Percentiles rank a stretch among this genome's conserved stretches.
Evolutionary conservation across 2,113 vertebrate genomes (phyloP).

Genomic region (Falcunculus frontatus): DNA sequence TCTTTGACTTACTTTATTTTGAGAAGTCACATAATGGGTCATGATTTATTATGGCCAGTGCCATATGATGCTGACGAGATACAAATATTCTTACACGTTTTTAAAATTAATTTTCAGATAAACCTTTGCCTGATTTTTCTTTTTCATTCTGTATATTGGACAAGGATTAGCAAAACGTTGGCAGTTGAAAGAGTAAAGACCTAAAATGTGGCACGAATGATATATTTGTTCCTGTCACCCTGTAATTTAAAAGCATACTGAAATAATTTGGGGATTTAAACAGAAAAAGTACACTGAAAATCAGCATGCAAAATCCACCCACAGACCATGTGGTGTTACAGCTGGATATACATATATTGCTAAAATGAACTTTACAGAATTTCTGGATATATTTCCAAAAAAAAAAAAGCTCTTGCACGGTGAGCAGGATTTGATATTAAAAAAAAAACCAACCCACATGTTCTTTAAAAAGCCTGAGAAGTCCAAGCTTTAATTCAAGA

Average conservation of each 20-base stretch:
- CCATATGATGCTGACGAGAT: neutral
- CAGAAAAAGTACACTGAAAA: neutral
- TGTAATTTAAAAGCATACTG: neutral
- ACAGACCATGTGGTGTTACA: neutral
- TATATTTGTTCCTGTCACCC: neutral
- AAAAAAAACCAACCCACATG: neutral
- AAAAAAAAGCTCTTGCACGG: neutral
- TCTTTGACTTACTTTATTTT: neutral
- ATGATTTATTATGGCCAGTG: neutral
- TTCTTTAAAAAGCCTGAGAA: neutral
- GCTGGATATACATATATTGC: neutral
- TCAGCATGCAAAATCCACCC: neutral
- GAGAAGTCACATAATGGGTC: neutral
- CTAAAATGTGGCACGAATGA: neutral
- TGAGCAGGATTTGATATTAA: neutral
- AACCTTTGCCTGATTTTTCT: rapidly evolving
- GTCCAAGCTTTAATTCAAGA: neutral
- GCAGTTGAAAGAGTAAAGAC: neutral
- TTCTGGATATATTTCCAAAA: neutral
- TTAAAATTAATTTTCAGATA: neutral
- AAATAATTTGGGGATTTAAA: neutral
- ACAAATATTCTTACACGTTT: neutral
- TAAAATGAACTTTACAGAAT: neutral
- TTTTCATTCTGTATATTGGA: neutral
- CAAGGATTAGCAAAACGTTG: neutral